A percentile compares a stretch with the other conserved stretches of the same genome.
Conservation (phyloP, 2,888 invertebrate species). For the Latheticus oryzae region DNA sequence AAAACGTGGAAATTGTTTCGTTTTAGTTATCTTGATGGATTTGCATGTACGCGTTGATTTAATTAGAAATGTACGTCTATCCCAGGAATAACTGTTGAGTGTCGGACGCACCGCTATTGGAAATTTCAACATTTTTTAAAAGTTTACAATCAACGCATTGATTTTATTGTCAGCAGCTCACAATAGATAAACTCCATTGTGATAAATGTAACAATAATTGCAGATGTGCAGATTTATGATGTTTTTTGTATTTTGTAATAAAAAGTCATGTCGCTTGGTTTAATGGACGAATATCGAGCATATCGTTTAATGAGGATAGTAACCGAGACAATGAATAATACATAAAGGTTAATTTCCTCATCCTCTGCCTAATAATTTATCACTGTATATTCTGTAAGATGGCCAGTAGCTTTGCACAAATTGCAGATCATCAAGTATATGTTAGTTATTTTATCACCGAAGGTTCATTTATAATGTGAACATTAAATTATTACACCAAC, state of each 20-base stretch:
- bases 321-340: conserved; percentile 20
- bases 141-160: too few relatives aligned
- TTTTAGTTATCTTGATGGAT: conserved; percentile 9
- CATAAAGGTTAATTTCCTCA: conserved; percentile 27
- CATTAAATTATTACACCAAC: conserved; percentile 20
- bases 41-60: conserved; percentile 24
- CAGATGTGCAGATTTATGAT: conserved; percentile 1
- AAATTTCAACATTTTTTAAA: too few relatives aligned
- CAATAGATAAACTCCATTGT: too few relatives aligned
- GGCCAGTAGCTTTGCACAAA: conserved; percentile 27
- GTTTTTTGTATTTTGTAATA: conserved; percentile 3
- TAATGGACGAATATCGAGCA: neutral
- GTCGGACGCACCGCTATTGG: too few relatives aligned
- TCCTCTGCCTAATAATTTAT: conserved; percentile 21
- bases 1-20: conserved; percentile 14
- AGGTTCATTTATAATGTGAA: conserved; percentile 15
- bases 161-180: too few relatives aligned
- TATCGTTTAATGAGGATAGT: conserved; percentile 16
- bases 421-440: conserved; percentile 22
- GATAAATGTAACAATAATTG: too few relatives aligned
- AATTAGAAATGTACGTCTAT: conserved; percentile 6
- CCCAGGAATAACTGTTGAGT: too few relatives aligned
- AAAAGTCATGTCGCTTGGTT: too few relatives aligned
- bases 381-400: conserved; percentile 23
- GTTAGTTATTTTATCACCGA: conserved; percentile 23